Percentiles rank a stretch among this genome's conserved stretches.
phyloP scores from a whole-genome alignment of 2,797 vertebrate genomes.

The Bradypus variegatus region DNA sequence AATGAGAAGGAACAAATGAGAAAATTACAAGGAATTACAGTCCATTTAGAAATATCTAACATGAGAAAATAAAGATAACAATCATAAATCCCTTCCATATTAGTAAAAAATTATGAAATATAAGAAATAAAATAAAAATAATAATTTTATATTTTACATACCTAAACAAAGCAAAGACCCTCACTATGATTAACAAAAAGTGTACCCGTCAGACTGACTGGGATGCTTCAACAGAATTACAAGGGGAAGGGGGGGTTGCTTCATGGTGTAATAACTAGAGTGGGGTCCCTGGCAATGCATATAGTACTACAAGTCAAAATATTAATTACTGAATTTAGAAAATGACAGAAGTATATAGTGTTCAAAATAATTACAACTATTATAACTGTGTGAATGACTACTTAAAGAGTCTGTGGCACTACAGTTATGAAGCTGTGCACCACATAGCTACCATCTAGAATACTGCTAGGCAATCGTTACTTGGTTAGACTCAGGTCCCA shows the following conservation, averaged over 20 bases:
- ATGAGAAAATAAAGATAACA: not conserved
- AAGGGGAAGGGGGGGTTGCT: not conserved
- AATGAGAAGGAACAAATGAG: not conserved
- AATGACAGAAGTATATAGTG: not conserved
- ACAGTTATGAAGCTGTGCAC: not conserved
- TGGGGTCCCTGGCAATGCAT: not conserved
- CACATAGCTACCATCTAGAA: not conserved
- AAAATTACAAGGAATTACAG: not conserved
- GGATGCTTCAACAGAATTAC: not conserved
- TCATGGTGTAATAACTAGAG: not conserved
- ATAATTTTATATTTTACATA: not conserved
- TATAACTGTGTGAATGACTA: not conserved
- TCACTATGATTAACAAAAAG: not conserved
- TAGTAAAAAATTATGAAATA: not conserved
- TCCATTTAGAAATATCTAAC: conserved; percentile 23
- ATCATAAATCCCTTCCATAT: not conserved
- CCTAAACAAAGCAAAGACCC: not conserved
- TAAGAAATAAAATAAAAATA: conserved; percentile 31
- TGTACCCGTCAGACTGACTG: not conserved
- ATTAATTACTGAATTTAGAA: conserved; percentile 1
- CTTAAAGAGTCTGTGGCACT: not conserved
- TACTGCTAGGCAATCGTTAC: not conserved
- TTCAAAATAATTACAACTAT: not conserved
- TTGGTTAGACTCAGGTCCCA: not conserved
- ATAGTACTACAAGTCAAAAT: not conserved